Conservation (phyloP, 2,888 invertebrate species). For the Thereva unica region DNA sequence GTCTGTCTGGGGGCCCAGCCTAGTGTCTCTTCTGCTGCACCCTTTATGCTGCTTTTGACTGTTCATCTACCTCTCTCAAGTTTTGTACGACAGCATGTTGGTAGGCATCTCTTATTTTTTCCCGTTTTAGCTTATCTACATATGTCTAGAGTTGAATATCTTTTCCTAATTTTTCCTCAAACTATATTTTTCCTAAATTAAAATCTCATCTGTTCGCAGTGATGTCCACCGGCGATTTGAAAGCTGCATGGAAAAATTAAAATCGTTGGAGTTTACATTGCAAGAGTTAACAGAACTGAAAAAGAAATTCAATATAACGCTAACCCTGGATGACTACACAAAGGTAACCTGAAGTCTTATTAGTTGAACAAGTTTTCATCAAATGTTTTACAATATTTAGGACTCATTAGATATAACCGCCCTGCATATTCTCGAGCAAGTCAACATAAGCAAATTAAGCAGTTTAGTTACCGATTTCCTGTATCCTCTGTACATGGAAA, state of each 20-base stretch:
- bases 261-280: conserved; percentile 51
- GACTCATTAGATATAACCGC: conserved; percentile 55
- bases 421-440: conserved; percentile 53
- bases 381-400: conserved; percentile 36
- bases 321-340: conserved; percentile 55
- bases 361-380: not conserved
- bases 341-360: conserved; percentile 31
- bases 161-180: too few relatives aligned
- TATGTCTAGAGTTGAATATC: too few relatives aligned
- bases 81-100: too few relatives aligned
- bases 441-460: conserved; percentile 53
- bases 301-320: conserved; percentile 52
- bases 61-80: too few relatives aligned
- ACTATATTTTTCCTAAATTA: too few relatives aligned
- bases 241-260: conserved; percentile 51
- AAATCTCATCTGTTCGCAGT: conserved; percentile 42
- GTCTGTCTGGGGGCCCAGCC: too few relatives aligned
- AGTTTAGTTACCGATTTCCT: conserved; percentile 54
- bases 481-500: conserved; percentile 55
- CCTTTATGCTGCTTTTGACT: too few relatives aligned
- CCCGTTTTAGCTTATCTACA: too few relatives aligned
- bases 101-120: too few relatives aligned
- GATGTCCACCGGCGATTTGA: conserved; percentile 55
- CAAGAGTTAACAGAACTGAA: conserved; percentile 54
- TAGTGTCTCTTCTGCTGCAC: too few relatives aligned